A percentile compares a stretch with the other conserved stretches of the same genome.
Conservation (phyloP, 2,797 vertebrate species). For the Ciconia nigra region DNA sequence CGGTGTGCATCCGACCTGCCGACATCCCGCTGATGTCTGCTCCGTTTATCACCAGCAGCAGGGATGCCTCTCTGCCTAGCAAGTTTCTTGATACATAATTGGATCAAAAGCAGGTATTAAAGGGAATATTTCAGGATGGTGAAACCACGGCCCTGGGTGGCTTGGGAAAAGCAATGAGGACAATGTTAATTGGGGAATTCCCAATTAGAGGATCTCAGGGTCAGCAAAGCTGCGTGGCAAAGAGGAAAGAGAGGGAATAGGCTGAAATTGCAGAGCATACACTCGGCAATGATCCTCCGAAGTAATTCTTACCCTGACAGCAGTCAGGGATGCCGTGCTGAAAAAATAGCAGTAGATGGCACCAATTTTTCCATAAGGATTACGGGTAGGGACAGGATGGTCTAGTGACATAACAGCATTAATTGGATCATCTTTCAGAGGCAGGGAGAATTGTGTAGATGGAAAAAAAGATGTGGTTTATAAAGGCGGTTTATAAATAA, state of each 20-base stretch:
- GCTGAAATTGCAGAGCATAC: not conserved
- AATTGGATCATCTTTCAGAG: not conserved
- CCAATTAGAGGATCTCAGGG: not conserved
- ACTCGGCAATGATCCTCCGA: not conserved
- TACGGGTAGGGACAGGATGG: rapidly evolving
- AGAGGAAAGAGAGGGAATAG: not conserved
- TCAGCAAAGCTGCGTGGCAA: not conserved
- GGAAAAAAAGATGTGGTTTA: not conserved
- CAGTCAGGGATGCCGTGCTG: not conserved
- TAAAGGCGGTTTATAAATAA: not conserved
- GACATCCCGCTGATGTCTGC: rapidly evolving
- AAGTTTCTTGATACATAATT: not conserved
- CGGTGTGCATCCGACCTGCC: rapidly evolving
- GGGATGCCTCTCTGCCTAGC: not conserved
- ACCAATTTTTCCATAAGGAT: not conserved
- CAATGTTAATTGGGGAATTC: not conserved
- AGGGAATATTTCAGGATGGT: not conserved
- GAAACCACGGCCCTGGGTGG: not conserved
- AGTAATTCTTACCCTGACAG: not conserved
- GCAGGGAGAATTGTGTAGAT: not conserved
- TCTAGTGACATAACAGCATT: not conserved
- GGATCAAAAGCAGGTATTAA: not conserved
- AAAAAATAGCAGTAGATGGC: not conserved
- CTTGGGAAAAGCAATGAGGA: not conserved
- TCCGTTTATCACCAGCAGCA: not conserved